Conservation (phyloP, 2,888 invertebrate species). For the Drosophila meridiana region DNA sequence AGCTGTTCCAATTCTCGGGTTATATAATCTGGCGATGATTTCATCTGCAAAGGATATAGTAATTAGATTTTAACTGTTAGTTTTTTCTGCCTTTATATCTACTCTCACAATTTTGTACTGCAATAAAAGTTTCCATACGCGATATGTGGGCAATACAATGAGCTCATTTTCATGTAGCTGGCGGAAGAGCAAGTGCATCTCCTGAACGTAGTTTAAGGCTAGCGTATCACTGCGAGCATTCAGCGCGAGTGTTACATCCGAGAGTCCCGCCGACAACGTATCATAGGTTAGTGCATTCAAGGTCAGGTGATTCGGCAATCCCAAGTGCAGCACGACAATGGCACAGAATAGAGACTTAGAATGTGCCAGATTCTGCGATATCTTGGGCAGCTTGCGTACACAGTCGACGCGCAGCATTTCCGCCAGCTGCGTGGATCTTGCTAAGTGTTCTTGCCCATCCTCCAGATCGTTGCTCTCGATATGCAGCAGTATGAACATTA, state of each 20-base stretch:
- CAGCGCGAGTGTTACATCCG: neutral
- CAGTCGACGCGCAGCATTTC: slow-evolving; percentile 38
- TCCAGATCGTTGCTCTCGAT: slow-evolving; percentile 14
- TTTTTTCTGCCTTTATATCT: neutral
- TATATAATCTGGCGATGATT: slow-evolving; percentile 13
- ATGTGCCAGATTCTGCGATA: slow-evolving; percentile 13
- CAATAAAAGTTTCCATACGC: slow-evolving; percentile 58
- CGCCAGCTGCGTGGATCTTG: slow-evolving; percentile 19
- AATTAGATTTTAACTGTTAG: neutral
- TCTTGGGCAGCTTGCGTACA: slow-evolving; percentile 26
- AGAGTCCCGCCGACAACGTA: slow-evolving; percentile 25
- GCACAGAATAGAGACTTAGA: slow-evolving; percentile 52
- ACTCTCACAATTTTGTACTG: slow-evolving; percentile 50
- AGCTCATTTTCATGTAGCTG: slow-evolving; percentile 21
- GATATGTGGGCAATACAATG: slow-evolving; percentile 44
- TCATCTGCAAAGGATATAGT: slow-evolving; percentile 20
- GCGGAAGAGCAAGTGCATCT: slow-evolving; percentile 56
- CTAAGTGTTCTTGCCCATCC: slow-evolving; percentile 4
- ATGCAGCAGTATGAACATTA: slow-evolving; percentile 44
- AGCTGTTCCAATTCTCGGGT: slow-evolving; percentile 31
- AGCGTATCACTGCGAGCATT: slow-evolving; percentile 3
- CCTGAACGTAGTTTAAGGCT: slow-evolving; percentile 13
- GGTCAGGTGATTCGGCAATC: slow-evolving; percentile 9
- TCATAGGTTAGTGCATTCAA: slow-evolving; percentile 44
- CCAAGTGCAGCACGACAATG: slow-evolving; percentile 40